phyloP scores from a whole-genome alignment of 2,888 invertebrate genomes.

The Drosophila borborema region DNA sequence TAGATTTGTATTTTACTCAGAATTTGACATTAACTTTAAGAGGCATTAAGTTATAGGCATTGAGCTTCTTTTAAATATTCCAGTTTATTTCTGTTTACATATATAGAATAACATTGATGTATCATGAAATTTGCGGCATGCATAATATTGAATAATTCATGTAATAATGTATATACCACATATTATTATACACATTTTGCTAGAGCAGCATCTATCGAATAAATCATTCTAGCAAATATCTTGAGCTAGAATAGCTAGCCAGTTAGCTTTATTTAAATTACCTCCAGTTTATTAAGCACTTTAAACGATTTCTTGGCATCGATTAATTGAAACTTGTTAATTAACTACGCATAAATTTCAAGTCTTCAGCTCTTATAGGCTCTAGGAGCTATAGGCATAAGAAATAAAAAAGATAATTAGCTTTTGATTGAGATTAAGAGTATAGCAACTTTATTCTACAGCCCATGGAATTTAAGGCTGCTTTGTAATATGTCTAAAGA shows the following conservation, averaged over 20 bases:
- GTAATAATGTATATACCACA: too few species aligned
- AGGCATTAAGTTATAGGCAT: neutral
- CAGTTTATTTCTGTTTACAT: neutral
- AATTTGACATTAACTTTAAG: constrained; percentile 1
- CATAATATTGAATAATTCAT: too few species aligned
- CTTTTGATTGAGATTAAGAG: neutral
- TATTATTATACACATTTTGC: too few species aligned
- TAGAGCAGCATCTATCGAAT: too few species aligned
- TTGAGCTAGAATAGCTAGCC: neutral
- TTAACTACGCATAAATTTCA: neutral
- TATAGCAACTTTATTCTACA: neutral
- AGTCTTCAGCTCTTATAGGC: neutral
- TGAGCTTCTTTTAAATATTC: constrained; percentile 1
- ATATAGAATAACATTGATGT: neutral
- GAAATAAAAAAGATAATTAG: neutral
- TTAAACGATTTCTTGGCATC: neutral
- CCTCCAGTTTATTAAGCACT: neutral
- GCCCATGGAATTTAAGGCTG: neutral
- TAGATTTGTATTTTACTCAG: neutral
- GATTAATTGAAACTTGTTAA: neutral
- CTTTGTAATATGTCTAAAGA: neutral
- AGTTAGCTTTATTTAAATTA: neutral
- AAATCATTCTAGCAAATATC: neutral
- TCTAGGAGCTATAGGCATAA: neutral
- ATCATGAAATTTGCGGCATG: neutral